Conservation (phyloP, 35 echinoderm and acorn worm genomes). For the Diadema setosum region DNA sequence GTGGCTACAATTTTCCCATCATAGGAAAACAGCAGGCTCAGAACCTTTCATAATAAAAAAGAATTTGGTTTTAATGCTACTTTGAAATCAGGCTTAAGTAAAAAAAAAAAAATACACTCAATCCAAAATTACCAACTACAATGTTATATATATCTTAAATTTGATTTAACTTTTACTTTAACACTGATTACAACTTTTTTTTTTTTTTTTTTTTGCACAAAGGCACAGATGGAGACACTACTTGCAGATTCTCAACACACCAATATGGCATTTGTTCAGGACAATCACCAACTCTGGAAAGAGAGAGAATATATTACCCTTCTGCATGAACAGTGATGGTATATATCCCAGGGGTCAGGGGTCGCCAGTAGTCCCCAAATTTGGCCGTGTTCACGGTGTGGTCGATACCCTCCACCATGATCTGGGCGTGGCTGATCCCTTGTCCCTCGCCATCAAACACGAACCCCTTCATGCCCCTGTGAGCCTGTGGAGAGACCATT, state of each 20-base stretch:
- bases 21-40: too few species aligned
- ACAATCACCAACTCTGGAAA: too few species aligned
- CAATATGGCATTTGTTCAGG: too few species aligned
- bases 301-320: constrained; percentile 19
- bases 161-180: too few species aligned
- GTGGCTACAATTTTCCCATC: too few species aligned
- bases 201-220: too few species aligned
- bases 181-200: too few species aligned
- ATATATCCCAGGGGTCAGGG: constrained; percentile 69
- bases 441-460: constrained; percentile 24
- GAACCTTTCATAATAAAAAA: too few species aligned
- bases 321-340: constrained; percentile 60
- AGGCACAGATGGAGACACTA: too few species aligned
- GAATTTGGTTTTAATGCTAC: too few species aligned
- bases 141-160: too few species aligned
- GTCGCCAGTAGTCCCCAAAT: constrained; percentile 87
- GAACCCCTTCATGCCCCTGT: constrained; percentile 85
- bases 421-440: constrained; percentile 64
- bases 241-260: too few species aligned
- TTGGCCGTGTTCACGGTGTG: constrained; percentile 72
- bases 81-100: neutral
- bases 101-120: neutral
- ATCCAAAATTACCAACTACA: neutral
- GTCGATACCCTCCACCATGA: constrained; percentile 71
- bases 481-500: constrained; percentile 42